These are phyloP conservation scores for Neoitamus cyanurus DNA, from an alignment of 2,888 invertebrate genomes.

Conservation along the genomic window DNA sequence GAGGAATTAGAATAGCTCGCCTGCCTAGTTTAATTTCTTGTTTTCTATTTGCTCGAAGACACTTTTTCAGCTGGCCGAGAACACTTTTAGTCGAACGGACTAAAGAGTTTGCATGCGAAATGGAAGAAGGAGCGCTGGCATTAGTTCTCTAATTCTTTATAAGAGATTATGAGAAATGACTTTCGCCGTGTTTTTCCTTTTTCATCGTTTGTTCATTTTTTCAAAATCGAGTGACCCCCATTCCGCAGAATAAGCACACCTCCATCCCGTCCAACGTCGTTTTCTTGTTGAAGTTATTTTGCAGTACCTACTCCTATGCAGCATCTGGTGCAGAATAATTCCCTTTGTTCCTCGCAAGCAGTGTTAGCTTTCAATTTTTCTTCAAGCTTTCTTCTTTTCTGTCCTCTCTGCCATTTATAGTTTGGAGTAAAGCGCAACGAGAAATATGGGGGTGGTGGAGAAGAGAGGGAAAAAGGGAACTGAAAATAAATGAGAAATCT, in stretches of 20 bases:
- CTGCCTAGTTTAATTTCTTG: neutral
- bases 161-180: neutral
- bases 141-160: neutral
- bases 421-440: neutral
- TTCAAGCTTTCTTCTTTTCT: constrained; percentile 1
- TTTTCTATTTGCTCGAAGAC: neutral
- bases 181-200: neutral
- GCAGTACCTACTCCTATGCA: neutral
- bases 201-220: neutral
- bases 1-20: neutral
- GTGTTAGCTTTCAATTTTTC: constrained; percentile 18
- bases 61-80: neutral
- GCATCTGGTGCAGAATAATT: constrained; percentile 26
- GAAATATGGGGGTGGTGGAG: neutral
- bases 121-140: neutral
- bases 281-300: neutral
- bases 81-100: neutral
- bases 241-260: constrained; percentile 1
- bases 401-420: neutral
- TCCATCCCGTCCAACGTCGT: neutral
- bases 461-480: neutral
- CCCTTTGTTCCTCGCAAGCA: constrained; percentile 7
- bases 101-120: neutral
- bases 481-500: constrained; percentile 17
- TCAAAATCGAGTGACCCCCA: constrained; percentile 5